These are phyloP conservation scores for Rhea pennata DNA, from an alignment of 2,113 vertebrate genomes.

Conservation along the genomic window DNA sequence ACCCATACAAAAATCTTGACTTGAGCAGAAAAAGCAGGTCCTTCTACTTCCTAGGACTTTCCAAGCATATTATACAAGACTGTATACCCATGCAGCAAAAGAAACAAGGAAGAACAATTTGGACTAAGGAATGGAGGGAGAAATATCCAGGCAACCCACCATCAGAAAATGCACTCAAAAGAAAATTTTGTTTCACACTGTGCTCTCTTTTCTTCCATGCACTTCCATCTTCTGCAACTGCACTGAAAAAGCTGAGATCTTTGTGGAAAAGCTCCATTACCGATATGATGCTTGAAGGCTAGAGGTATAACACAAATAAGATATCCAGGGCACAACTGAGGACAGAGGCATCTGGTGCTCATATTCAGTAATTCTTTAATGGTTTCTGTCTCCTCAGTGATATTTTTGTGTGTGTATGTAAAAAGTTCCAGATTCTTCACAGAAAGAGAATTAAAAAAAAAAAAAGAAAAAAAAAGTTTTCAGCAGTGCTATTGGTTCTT, in stretches of 20 bases:
- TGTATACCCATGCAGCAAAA: background rate
- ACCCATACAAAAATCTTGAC: background rate
- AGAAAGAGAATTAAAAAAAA: background rate
- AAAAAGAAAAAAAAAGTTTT: background rate
- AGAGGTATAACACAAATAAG: background rate
- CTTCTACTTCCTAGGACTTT: background rate
- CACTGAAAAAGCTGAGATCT: background rate
- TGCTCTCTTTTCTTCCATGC: background rate
- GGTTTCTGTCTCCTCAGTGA: background rate
- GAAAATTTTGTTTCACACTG: background rate
- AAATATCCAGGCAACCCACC: background rate
- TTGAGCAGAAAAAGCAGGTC: background rate
- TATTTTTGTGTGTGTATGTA: background rate
- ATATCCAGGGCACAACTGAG: background rate
- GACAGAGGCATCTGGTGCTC: background rate
- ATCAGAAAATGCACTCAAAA: background rate
- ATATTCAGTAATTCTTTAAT: background rate
- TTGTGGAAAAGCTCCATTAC: background rate
- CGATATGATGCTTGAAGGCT: background rate
- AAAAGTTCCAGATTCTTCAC: slow-evolving; percentile 6
- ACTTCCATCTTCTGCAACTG: background rate
- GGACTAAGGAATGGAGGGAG: background rate
- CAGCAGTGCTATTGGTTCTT: background rate
- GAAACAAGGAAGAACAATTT: background rate
- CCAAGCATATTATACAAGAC: background rate